phyloP scores from a whole-genome alignment of 1,140 invertebrate genomes.

The Trissolcus basalis region DNA sequence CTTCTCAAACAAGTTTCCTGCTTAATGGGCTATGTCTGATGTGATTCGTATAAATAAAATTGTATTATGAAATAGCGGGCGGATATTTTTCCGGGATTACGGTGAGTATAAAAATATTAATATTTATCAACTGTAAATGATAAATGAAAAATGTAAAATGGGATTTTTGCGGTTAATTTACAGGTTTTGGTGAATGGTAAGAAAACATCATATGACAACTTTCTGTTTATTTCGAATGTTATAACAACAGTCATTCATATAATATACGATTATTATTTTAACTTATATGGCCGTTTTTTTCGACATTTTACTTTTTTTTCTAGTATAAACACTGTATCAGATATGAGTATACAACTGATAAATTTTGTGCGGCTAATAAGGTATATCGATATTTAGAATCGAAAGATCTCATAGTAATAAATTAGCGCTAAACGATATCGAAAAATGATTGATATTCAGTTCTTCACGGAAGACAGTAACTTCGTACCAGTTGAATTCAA shows the following conservation, averaged over 20 bases:
- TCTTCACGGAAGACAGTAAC: constrained; percentile 19
- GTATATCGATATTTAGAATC: constrained; percentile 44
- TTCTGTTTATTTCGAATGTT: constrained; percentile 65
- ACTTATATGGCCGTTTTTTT: constrained; percentile 58
- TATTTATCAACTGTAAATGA: too few relatives aligned
- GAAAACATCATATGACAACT: constrained; percentile 60
- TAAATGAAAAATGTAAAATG: too few relatives aligned
- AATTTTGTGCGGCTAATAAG: constrained; percentile 60
- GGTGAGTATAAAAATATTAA: too few relatives aligned
- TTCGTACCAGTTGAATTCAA: constrained; percentile 1
- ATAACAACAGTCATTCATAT: constrained; percentile 68
- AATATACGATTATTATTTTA: constrained; percentile 63
- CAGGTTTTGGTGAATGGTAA: not conserved
- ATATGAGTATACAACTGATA: constrained; percentile 64
- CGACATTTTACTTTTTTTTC: constrained; percentile 58
- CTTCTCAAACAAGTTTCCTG: constrained; percentile 7
- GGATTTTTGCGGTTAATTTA: too few relatives aligned
- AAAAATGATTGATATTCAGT: constrained; percentile 7
- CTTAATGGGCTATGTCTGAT: constrained; percentile 32
- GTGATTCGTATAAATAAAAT: constrained; percentile 24
- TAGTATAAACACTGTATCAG: constrained; percentile 63
- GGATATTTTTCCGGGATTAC: too few relatives aligned
- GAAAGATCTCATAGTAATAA: constrained; percentile 26
- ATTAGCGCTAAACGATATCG: not conserved
- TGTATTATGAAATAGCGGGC: not conserved